Conservation (phyloP, 2,888 invertebrate species). For the Melanotus villosus region DNA sequence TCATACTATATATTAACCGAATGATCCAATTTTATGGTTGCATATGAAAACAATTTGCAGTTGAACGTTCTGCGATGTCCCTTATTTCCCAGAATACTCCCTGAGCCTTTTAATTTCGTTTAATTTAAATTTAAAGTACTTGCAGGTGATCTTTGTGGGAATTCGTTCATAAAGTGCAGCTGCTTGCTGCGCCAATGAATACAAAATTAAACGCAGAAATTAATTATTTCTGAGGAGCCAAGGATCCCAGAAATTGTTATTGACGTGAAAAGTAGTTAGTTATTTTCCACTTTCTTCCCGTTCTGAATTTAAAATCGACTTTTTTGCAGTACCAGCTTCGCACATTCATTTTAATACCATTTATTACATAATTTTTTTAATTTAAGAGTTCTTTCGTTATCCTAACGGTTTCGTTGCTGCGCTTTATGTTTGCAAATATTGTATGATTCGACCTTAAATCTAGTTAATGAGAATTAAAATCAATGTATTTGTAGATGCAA, state of each 20-base stretch:
- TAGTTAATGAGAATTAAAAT: no score
- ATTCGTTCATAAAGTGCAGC: constrained; percentile 37
- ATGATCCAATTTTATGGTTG: constrained; percentile 31
- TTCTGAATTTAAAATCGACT: background rate
- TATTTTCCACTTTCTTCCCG: constrained; percentile 13
- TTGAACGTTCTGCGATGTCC: background rate
- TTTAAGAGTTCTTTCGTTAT: no score
- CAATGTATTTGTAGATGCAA: no score
- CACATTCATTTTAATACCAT: background rate
- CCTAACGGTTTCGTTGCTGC: background rate
- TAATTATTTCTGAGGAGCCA: constrained; percentile 34
- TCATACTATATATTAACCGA: constrained; percentile 53
- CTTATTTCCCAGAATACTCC: background rate
- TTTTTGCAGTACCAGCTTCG: background rate
- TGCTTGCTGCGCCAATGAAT: constrained; percentile 40
- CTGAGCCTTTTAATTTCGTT: constrained; percentile 17
- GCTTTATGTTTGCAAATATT: no score
- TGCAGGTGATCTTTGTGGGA: constrained; percentile 41
- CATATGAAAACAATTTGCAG: constrained; percentile 38
- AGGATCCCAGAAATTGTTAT: constrained; percentile 26
- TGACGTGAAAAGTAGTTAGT: constrained; percentile 24
- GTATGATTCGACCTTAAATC: no score
- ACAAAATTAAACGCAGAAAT: constrained; percentile 37
- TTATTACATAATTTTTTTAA: no score
- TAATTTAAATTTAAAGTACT: constrained; percentile 33